phyloP scores from a whole-genome alignment of 2,113 vertebrate species.

The Bostrychus sinensis region DNA sequence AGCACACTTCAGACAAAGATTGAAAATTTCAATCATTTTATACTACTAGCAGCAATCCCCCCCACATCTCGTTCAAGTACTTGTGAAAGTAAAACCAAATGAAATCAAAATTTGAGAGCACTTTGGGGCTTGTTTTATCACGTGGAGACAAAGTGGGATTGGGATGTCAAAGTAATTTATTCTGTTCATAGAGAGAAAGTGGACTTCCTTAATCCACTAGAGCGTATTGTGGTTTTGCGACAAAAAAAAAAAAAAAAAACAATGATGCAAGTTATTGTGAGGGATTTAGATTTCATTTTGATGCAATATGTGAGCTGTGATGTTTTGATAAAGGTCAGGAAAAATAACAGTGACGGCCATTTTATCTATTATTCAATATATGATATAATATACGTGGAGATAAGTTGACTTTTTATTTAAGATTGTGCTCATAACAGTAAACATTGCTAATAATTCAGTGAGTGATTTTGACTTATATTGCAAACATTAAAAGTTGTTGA shows the following conservation, averaged over 20 bases:
- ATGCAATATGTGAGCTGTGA: background rate
- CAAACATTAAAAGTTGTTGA: no score
- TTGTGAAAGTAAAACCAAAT: constrained; percentile 41
- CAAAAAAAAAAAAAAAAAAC: constrained; percentile 8
- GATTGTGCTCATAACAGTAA: background rate
- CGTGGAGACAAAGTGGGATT: constrained; percentile 26
- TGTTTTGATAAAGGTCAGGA: constrained; percentile 6
- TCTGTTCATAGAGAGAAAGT: constrained; percentile 28
- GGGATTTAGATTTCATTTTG: constrained; percentile 7
- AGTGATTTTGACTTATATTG: no score
- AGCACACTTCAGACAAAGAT: constrained; percentile 53
- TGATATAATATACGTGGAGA: background rate
- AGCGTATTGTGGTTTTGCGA: constrained; percentile 1
- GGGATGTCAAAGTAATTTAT: constrained; percentile 45
- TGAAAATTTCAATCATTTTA: constrained; percentile 69
- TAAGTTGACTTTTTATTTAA: background rate
- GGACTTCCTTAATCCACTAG: constrained; percentile 4
- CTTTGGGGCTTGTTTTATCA: constrained; percentile 25
- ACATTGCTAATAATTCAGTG: no score
- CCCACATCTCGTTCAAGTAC: constrained; percentile 40
- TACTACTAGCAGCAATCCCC: constrained; percentile 34
- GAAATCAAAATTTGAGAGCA: constrained; percentile 41
- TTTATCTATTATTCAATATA: background rate
- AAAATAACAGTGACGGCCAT: background rate
- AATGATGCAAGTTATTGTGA: constrained; percentile 9